Percentiles rank a stretch among this genome's conserved stretches.
Conservation (phyloP, 2,888 invertebrate species). For the Sicus ferrugineus region DNA sequence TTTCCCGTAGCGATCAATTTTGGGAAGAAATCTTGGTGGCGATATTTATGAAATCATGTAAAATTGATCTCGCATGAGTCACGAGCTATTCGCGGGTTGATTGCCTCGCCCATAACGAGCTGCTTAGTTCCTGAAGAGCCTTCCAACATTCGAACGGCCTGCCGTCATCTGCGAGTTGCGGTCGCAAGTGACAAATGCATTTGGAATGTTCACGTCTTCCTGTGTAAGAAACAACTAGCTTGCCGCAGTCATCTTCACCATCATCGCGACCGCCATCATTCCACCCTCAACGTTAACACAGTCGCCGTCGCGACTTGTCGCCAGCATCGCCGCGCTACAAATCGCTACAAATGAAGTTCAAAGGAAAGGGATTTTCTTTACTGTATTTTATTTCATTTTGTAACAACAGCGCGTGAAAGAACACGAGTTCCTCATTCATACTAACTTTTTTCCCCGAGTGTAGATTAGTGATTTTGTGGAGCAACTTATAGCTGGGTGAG, state of each 20-base stretch:
- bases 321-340: background rate
- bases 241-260: background rate
- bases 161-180: background rate
- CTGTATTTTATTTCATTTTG: background rate
- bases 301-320: conserved; percentile 28
- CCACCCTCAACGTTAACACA: background rate
- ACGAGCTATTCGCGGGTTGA: background rate
- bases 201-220: conserved; percentile 45
- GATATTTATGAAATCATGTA: too few relatives aligned
- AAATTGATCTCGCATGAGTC: too few relatives aligned
- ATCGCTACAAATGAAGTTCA: background rate
- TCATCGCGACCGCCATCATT: background rate
- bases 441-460: conserved; percentile 14
- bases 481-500: background rate
- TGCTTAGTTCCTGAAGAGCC: too few relatives aligned
- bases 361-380: background rate
- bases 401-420: too few relatives aligned
- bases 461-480: conserved; percentile 10
- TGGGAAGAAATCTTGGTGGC: too few relatives aligned
- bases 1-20: too few relatives aligned
- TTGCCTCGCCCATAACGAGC: background rate
- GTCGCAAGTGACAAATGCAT: conserved; percentile 41
- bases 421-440: background rate
- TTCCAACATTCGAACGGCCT: background rate
- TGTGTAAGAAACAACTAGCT: conserved; percentile 29